Conservation (phyloP, 2,113 vertebrate species). For the Hypanus sabinus region DNA sequence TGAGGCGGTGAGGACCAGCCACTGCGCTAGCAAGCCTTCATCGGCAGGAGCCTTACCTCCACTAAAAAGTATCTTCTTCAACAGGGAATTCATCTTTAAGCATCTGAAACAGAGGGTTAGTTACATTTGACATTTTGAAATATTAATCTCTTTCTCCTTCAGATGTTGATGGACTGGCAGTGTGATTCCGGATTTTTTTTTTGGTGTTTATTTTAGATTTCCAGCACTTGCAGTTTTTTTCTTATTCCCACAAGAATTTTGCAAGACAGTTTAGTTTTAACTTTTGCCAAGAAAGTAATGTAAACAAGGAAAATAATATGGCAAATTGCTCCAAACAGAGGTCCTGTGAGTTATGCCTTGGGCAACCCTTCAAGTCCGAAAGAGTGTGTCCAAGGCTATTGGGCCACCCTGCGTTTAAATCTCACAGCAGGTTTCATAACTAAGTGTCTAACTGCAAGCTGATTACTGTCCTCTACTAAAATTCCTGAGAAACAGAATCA, state of each 20-base stretch:
- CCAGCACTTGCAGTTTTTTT: not conserved
- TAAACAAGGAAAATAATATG: not conserved
- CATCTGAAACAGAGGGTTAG: not conserved
- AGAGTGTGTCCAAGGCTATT: not conserved
- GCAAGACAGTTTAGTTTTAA: not conserved
- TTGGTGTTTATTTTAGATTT: not conserved
- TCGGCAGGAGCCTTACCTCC: too few relatives aligned
- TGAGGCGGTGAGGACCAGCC: too few relatives aligned
- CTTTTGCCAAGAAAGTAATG: slow-evolving; percentile 6
- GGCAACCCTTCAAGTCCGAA: not conserved
- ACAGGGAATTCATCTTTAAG: not conserved
- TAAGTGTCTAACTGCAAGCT: not conserved
- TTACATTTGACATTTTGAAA: not conserved
- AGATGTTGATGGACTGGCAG: not conserved
- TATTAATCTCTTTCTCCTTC: not conserved
- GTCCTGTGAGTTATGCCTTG: slow-evolving; percentile 6
- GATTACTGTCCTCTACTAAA: not conserved
- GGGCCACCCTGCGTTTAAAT: not conserved
- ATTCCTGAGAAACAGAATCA: not conserved
- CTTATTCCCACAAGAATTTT: slow-evolving; percentile 12
- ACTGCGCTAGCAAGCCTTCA: too few relatives aligned
- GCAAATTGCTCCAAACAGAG: slow-evolving; percentile 5
- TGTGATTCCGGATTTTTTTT: not conserved
- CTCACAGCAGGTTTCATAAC: not conserved
- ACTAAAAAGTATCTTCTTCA: too few relatives aligned